A percentile compares a stretch with the other conserved stretches of the same genome.
phyloP scores from a whole-genome alignment of 1,140 invertebrate species.

The Ptiloglossa arizonensis region DNA sequence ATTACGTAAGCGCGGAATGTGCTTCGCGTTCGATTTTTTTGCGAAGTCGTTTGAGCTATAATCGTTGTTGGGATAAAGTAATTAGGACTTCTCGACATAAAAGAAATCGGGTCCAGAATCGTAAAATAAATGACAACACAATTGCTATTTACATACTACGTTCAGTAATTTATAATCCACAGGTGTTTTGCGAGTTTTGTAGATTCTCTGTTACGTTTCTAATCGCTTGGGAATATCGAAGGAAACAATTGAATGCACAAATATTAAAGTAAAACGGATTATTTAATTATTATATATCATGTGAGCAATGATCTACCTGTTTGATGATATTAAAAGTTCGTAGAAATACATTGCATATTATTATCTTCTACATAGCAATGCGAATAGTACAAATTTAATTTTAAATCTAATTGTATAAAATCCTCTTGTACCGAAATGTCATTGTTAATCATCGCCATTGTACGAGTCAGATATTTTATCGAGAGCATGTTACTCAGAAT shows the following conservation, averaged over 20 bases:
- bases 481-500: too few relatives aligned
- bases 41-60: neutral
- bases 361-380: neutral
- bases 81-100: too few relatives aligned
- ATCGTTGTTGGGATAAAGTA: too few relatives aligned
- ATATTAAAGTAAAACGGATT: neutral
- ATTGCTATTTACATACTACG: too few relatives aligned
- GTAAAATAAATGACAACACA: neutral
- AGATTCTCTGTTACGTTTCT: neutral
- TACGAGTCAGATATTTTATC: too few relatives aligned
- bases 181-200: neutral
- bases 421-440: too few relatives aligned
- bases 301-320: constrained; percentile 10
- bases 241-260: neutral
- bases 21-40: constrained; percentile 32
- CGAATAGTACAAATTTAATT: neutral
- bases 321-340: neutral
- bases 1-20: constrained; percentile 45
- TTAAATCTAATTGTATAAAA: too few relatives aligned
- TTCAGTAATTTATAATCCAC: too few relatives aligned
- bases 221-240: neutral
- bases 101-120: neutral
- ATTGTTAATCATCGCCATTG: too few relatives aligned
- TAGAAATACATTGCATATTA: neutral
- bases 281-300: neutral